phyloP scores from a whole-genome alignment of 1,140 invertebrate genomes.

The Sweltsa coloradensis region DNA sequence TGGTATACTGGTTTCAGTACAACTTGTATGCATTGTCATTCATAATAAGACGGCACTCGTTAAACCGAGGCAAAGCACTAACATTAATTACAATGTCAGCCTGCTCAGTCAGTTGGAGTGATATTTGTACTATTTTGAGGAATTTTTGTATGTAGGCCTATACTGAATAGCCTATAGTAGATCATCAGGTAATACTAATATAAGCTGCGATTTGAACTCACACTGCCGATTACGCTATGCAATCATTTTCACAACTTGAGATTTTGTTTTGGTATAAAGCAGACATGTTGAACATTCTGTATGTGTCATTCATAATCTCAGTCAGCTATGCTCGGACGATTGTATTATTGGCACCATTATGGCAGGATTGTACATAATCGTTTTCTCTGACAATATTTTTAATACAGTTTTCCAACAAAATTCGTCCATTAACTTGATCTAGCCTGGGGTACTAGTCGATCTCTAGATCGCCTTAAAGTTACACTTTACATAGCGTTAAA shows the following conservation, averaged over 20 bases:
- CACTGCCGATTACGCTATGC: background rate
- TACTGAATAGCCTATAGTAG: background rate
- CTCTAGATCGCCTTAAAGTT: too few relatives aligned
- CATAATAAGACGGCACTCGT: too few relatives aligned
- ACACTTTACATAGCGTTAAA: too few relatives aligned
- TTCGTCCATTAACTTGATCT: too few relatives aligned
- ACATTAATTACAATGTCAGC: constrained; percentile 12
- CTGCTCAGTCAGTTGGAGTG: constrained; percentile 10
- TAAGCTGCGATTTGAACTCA: background rate
- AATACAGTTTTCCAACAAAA: too few relatives aligned
- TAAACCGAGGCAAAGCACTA: constrained; percentile 5
- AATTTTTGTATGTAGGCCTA: constrained; percentile 3
- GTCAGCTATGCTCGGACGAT: background rate
- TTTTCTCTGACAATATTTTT: too few relatives aligned
- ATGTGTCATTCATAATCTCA: background rate
- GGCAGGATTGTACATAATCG: constrained; percentile 11
- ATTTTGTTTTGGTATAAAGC: constrained; percentile 11
- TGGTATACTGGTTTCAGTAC: background rate
- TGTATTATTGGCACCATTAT: constrained; percentile 11
- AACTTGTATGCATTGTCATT: too few relatives aligned
- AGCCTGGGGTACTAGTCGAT: too few relatives aligned
- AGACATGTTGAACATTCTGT: constrained; percentile 5
- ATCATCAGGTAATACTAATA: constrained; percentile 9
- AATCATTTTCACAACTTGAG: background rate
- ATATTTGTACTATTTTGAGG: constrained; percentile 14